Conservation (phyloP, 2,113 vertebrate species). For the Antechinus stuartii region DNA sequence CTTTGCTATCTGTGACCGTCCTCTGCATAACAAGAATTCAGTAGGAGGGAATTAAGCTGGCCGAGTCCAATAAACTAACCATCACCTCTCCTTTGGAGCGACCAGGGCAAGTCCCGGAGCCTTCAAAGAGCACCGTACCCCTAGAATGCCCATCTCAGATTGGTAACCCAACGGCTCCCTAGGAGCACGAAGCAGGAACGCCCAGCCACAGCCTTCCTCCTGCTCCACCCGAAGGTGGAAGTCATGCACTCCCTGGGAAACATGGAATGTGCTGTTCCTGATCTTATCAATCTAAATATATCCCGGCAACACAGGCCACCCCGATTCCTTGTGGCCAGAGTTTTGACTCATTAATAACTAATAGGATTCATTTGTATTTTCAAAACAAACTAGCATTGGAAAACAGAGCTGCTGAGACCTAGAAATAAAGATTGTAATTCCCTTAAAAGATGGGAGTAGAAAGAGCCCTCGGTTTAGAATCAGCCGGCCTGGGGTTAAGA, state of each 20-base stretch:
- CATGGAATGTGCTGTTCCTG: background rate
- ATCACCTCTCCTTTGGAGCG: background rate
- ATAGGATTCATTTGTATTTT: background rate
- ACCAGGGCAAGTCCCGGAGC: background rate
- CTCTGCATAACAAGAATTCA: background rate
- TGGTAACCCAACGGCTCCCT: background rate
- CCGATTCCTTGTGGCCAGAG: background rate
- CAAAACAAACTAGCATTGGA: background rate
- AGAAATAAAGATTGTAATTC: background rate
- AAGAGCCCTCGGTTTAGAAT: background rate
- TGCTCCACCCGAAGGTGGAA: background rate
- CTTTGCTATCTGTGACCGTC: background rate
- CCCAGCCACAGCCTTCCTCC: background rate
- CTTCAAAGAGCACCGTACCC: background rate
- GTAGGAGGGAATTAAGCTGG: background rate
- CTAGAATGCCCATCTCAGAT: background rate
- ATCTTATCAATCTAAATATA: background rate
- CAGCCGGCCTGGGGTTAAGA: background rate
- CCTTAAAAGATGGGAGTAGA: background rate
- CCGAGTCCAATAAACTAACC: background rate
- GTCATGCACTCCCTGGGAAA: background rate
- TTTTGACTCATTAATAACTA: background rate
- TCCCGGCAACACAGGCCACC: background rate
- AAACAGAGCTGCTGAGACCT: background rate
- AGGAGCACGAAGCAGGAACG: background rate